Conservation (phyloP, 2,888 invertebrate genomes). For the Calliphora vomitoria region DNA sequence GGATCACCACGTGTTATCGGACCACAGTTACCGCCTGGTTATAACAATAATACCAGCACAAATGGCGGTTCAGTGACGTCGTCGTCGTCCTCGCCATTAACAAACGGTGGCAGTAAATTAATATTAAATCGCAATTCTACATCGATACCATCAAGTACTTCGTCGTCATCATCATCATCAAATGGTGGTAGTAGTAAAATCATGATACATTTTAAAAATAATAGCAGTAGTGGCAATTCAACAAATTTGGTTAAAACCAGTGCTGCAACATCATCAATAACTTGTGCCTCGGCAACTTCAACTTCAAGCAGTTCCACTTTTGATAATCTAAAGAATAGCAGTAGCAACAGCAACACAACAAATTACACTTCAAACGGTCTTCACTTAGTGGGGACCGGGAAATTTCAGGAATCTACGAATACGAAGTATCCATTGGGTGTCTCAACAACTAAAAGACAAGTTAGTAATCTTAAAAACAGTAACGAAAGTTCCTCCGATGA, state of each 20-base stretch:
- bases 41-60: constrained; percentile 36
- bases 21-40: constrained; percentile 80
- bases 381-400: constrained; percentile 76
- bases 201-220: constrained; percentile 85
- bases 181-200: constrained; percentile 77
- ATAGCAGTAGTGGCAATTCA: constrained; percentile 52
- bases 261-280: constrained; percentile 65
- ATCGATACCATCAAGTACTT: constrained; percentile 48
- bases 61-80: constrained; percentile 33
- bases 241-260: constrained; percentile 79
- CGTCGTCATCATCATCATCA: constrained; percentile 38
- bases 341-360: constrained; percentile 66
- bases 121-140: constrained; percentile 76
- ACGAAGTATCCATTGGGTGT: constrained; percentile 79
- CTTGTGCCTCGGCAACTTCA: constrained; percentile 71
- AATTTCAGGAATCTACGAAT: constrained; percentile 79
- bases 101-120: constrained; percentile 83
- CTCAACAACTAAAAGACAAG: constrained; percentile 78
- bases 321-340: constrained; percentile 66
- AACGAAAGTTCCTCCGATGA: constrained; percentile 81
- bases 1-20: constrained; percentile 82
- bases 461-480: constrained; percentile 77
- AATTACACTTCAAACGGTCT: constrained; percentile 76
- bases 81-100: constrained; percentile 15
- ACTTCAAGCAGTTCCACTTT: constrained; percentile 64